A percentile compares a stretch with the other conserved stretches of the same genome.
phyloP scores from a whole-genome alignment of 2,113 vertebrate species.

The Meles meles region DNA sequence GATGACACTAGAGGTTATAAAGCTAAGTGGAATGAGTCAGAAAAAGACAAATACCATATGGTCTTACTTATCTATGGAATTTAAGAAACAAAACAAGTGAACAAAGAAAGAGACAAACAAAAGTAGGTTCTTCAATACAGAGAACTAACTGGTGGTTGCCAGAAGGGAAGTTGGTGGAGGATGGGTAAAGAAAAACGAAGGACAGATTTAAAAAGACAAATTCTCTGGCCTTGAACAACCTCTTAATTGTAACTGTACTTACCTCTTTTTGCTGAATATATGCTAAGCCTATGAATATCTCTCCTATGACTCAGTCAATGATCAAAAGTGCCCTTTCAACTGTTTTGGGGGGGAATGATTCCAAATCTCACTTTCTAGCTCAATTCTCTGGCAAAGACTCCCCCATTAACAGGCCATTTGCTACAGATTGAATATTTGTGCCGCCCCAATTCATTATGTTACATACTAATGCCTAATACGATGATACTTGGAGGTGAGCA shows the following conservation, averaged over 20 bases:
- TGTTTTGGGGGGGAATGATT: background rate
- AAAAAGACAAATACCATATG: background rate
- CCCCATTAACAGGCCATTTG: background rate
- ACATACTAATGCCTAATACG: background rate
- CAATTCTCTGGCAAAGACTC: background rate
- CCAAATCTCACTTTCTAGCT: background rate
- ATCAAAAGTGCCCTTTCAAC: background rate
- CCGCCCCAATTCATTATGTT: background rate
- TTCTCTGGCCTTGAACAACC: background rate
- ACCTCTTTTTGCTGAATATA: background rate
- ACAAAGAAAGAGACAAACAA: background rate
- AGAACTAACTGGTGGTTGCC: background rate
- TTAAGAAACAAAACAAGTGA: background rate
- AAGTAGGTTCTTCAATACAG: background rate
- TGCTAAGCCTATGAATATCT: background rate
- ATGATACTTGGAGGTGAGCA: background rate
- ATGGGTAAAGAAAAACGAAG: background rate
- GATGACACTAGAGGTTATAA: background rate
- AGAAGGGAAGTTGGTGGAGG: background rate
- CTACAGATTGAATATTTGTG: background rate
- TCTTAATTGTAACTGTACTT: background rate
- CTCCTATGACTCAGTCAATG: background rate
- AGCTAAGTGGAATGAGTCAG: background rate
- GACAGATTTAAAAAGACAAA: background rate
- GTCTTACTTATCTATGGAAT: background rate